Evolutionary conservation across 2,888 invertebrate genomes (phyloP).

Genomic region (Epirrhoe tristata): DNA sequence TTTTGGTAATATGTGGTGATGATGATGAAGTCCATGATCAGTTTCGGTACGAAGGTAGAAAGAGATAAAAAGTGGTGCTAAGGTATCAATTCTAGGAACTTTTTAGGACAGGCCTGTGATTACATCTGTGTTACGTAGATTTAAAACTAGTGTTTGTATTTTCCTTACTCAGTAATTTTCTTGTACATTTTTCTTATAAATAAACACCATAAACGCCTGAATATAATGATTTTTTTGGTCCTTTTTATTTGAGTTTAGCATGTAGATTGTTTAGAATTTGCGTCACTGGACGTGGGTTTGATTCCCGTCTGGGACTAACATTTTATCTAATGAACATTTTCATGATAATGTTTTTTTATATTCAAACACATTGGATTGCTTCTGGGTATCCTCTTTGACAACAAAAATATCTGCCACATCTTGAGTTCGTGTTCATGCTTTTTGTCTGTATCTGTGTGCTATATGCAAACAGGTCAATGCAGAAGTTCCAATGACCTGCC

Average conservation of each 20-base stretch:
- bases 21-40: too few species aligned
- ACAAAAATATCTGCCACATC: too few species aligned
- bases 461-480: background rate
- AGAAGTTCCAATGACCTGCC: constrained; percentile 11
- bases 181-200: background rate
- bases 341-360: too few species aligned
- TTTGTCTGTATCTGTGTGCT: too few species aligned
- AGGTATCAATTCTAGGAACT: constrained; percentile 17
- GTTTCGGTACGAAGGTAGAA: too few species aligned
- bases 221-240: background rate
- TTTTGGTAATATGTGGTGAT: too few species aligned
- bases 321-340: too few species aligned
- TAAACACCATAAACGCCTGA: background rate
- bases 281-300: too few species aligned
- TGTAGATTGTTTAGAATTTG: background rate
- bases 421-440: too few species aligned
- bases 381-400: too few species aligned
- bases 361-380: too few species aligned
- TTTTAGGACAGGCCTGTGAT: constrained; percentile 34
- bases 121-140: constrained; percentile 25
- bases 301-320: too few species aligned
- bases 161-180: constrained; percentile 15
- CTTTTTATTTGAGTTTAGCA: background rate
- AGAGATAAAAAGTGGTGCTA: constrained; percentile 8
- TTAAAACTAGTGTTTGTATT: constrained; percentile 11